phyloP scores from a whole-genome alignment of 2,888 invertebrate genomes.

The Thysanoteuthis rhombus region DNA sequence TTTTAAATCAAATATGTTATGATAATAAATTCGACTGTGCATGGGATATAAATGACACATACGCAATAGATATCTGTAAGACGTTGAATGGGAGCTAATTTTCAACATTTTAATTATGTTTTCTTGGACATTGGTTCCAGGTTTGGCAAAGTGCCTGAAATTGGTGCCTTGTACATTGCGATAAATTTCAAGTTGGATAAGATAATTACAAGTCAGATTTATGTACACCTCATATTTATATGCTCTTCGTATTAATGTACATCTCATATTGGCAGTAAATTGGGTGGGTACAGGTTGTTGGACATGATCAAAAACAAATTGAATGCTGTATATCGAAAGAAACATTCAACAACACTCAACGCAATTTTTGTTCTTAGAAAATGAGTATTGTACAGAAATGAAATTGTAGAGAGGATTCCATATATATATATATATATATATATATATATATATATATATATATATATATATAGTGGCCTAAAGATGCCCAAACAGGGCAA shows the following conservation, averaged over 20 bases:
- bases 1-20: not conserved
- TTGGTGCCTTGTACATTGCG: not conserved
- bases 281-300: too few species aligned
- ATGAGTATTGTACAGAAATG: too few species aligned
- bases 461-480: not conserved
- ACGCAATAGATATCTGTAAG: not conserved
- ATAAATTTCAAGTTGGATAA: not conserved
- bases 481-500: too few species aligned
- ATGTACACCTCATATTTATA: too few species aligned
- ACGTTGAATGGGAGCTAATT: not conserved
- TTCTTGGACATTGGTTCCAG: not conserved
- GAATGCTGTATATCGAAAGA: too few species aligned
- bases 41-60: not conserved
- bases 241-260: too few species aligned
- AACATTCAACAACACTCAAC: too few species aligned
- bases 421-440: not conserved
- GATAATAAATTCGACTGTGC: not conserved
- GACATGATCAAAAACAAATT: too few species aligned
- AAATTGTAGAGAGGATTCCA: not conserved
- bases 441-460: not conserved
- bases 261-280: too few species aligned
- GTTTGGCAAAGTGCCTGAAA: not conserved
- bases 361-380: too few species aligned
- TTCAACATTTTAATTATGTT: not conserved
- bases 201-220: not conserved